A percentile compares a stretch with the other conserved stretches of the same genome.
Evolutionary conservation across 2,888 invertebrate species (phyloP).

Genomic region (Amaurobius ferox): DNA sequence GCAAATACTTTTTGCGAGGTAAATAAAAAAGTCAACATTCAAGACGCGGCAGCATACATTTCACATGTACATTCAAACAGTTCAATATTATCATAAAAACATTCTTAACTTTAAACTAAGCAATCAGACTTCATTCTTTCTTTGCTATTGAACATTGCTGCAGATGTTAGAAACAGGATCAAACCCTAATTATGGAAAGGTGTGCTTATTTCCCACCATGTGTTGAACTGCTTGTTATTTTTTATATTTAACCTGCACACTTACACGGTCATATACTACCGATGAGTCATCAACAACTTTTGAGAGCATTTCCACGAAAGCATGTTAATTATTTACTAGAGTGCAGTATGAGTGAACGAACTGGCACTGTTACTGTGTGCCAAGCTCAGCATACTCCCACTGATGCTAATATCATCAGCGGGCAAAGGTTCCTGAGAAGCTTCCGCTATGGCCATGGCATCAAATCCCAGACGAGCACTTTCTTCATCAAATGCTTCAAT

Average conservation of each 20-base stretch:
- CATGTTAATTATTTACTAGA: constrained; percentile 63
- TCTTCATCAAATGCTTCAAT: constrained; percentile 96
- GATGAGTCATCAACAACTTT: constrained; percentile 14
- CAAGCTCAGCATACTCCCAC: constrained; percentile 94
- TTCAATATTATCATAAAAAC: not conserved
- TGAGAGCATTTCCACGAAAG: constrained; percentile 42
- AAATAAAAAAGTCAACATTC: constrained; percentile 50
- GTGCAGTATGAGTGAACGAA: constrained; percentile 76
- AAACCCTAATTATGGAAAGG: not conserved
- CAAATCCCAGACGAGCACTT: constrained; percentile 92
- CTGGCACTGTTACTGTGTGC: constrained; percentile 94
- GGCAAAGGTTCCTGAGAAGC: constrained; percentile 92
- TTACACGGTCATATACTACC: constrained; percentile 26
- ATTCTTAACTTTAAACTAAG: not conserved
- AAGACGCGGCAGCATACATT: constrained; percentile 51
- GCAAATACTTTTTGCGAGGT: constrained; percentile 51
- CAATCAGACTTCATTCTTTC: not conserved
- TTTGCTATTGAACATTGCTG: not conserved
- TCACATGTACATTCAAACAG: constrained; percentile 30
- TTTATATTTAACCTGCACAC: constrained; percentile 30
- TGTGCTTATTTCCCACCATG: constrained; percentile 53
- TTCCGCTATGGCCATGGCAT: constrained; percentile 93
- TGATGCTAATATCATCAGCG: constrained; percentile 90
- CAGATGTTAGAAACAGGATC: not conserved
- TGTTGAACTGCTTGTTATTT: constrained; percentile 49